A percentile compares a stretch with the other conserved stretches of the same genome.
These are phyloP conservation scores for Galerucella calmariensis DNA, from an alignment of 2,888 invertebrate species.

Conservation along the genomic window DNA sequence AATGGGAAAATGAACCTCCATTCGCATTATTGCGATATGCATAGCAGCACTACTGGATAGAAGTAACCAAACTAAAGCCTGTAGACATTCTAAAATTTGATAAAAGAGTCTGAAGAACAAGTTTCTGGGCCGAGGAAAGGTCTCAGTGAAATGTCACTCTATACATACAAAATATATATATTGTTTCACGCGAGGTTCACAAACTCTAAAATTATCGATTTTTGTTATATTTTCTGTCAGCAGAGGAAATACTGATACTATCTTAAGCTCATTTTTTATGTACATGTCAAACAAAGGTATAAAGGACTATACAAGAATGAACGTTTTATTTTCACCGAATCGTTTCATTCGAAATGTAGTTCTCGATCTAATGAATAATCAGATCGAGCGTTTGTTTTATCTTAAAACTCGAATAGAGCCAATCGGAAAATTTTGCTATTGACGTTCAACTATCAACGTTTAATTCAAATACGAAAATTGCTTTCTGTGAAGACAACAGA, in stretches of 20 bases:
- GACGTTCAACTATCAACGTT: slow-evolving; percentile 27
- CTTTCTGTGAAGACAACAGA: slow-evolving; percentile 1
- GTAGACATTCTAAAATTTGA: no score
- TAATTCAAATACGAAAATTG: slow-evolving; percentile 15
- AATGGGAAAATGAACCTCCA: no score
- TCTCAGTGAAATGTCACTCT: no score
- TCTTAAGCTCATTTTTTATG: neutral
- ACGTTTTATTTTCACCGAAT: neutral
- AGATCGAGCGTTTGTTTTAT: slow-evolving; percentile 19
- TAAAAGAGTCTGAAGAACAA: no score
- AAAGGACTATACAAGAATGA: neutral
- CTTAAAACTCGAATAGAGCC: slow-evolving; percentile 18
- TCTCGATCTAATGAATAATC: slow-evolving; percentile 21
- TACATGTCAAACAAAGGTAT: neutral
- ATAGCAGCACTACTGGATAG: no score
- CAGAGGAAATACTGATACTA: neutral
- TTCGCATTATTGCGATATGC: no score
- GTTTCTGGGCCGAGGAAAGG: no score
- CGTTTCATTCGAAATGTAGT: slow-evolving; percentile 6
- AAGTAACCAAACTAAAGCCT: no score
- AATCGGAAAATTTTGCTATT: slow-evolving; percentile 23
- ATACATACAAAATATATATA: no score
- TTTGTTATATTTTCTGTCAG: no score
- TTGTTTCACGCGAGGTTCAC: no score
- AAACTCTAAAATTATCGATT: no score